These are phyloP conservation scores for Leucopsar rothschildi DNA, from an alignment of 2,113 vertebrate genomes.

Conservation along the genomic window DNA sequence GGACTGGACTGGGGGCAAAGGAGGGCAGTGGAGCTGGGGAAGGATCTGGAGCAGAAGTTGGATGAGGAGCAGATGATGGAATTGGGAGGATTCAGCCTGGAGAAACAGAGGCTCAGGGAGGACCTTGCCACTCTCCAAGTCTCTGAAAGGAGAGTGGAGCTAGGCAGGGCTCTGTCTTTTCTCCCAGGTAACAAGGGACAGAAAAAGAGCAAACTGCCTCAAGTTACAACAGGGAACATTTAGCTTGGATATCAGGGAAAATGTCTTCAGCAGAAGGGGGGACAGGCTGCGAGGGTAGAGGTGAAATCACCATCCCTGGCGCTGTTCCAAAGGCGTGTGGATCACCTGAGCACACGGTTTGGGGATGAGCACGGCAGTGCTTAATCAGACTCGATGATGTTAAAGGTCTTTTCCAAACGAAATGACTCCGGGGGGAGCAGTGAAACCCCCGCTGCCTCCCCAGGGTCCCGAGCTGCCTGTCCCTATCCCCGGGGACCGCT, in stretches of 20 bases:
- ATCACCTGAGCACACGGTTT: rapidly evolving
- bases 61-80: background rate
- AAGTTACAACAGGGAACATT: background rate
- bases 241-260: background rate
- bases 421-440: rapidly evolving
- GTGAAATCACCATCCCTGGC: background rate
- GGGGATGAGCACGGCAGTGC: rapidly evolving
- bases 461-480: background rate
- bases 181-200: background rate
- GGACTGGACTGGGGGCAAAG: background rate
- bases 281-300: background rate
- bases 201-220: background rate
- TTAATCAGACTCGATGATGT: rapidly evolving
- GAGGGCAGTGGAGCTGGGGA: background rate
- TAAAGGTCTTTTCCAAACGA: rapidly evolving
- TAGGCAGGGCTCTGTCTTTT: background rate
- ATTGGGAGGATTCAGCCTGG: background rate
- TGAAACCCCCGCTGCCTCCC: rapidly evolving
- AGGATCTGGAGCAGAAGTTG: background rate
- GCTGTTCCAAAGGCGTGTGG: background rate
- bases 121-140: too few relatives aligned
- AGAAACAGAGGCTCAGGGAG: background rate
- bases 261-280: background rate
- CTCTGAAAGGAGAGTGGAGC: background rate
- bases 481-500: rapidly evolving